Evolutionary conservation across 2,113 vertebrate genomes (phyloP).

Genomic region (Channa maculata): DNA sequence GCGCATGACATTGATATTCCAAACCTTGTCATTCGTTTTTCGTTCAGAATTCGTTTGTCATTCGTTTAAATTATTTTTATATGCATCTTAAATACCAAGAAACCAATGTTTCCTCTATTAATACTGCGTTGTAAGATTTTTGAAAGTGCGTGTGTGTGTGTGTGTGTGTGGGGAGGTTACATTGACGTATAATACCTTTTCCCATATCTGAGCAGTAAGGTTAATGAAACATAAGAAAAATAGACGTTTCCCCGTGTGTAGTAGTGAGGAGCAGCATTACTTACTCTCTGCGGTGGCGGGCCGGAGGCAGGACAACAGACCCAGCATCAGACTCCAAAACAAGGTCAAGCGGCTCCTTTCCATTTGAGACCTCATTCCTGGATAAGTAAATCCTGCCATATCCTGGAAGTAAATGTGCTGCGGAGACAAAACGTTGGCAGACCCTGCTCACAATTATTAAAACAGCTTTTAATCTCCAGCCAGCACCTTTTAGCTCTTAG

Average conservation of each 20-base stretch:
- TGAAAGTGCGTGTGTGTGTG: too few relatives aligned
- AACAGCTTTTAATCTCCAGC: slow-evolving; percentile 52
- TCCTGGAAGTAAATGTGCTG: slow-evolving; percentile 63
- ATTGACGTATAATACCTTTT: background rate
- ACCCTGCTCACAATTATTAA: slow-evolving; percentile 21
- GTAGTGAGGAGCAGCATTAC: slow-evolving; percentile 68
- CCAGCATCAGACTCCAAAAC: slow-evolving; percentile 90
- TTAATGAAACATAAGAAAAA: background rate
- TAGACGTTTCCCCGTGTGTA: slow-evolving; percentile 30
- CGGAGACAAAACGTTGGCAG: slow-evolving; percentile 13
- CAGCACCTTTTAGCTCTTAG: slow-evolving; percentile 74
- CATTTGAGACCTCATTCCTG: slow-evolving; percentile 90
- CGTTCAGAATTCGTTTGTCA: too few relatives aligned
- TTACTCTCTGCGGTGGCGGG: slow-evolving; percentile 93
- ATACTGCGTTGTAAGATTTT: too few relatives aligned
- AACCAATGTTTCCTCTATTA: too few relatives aligned
- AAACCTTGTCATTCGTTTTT: too few relatives aligned
- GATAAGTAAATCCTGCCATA: slow-evolving; percentile 73
- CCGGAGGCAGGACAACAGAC: slow-evolving; percentile 87
- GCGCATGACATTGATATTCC: too few relatives aligned
- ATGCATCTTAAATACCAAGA: too few relatives aligned
- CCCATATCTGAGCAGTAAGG: background rate
- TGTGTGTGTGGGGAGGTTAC: too few relatives aligned
- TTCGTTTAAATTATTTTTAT: too few relatives aligned
- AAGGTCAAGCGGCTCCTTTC: slow-evolving; percentile 91